Evolutionary conservation across 53 echinoderm and acorn worm species (phyloP), one percentile per base, ranked within the genome.

Genomic region (Henricia sp.): DNA sequence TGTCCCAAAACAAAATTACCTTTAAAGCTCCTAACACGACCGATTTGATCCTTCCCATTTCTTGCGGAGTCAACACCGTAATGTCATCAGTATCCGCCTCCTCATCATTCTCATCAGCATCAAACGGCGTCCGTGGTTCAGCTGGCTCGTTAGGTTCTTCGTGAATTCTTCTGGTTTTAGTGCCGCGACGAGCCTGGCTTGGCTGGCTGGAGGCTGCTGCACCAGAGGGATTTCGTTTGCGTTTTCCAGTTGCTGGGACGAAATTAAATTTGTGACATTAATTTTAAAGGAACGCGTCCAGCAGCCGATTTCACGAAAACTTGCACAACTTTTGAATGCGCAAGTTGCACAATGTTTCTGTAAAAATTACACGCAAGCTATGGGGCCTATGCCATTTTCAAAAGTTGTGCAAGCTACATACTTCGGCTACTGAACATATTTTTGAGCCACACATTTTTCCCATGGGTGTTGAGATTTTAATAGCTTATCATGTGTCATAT

Each of bases 1-100:
- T 67, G 20, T 1, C 8, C 24, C 14, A 26, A 13, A 67, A 6
- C 48, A 17, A n/a, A 52, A 54, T 34, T 51, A 91, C 94, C 96
- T 73, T 92, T 26, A 94, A 63, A 14, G 85, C 57, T 21, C 74
- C 77, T 43, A 88, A 36, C 39, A 94, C 52, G 17, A 76, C 78
- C 28, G 40, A 52, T 38, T 86, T 63, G 44, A 96, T 89, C 20
- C 73, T 84, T 16, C 53, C 63, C 30, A 85, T 72, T 65, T 96
- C 96, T 17, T 86, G 87, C 5, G 96, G 68, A 17, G 91, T 91
- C 72, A 96, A 64, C 50, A 67, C 66, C 24, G 62, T 74, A 12
- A 86, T 65, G 26, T 83, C 88, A 4, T 84, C 89, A 35, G 74
- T 73, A 12, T 94, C 94, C 30, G 39, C 84, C 0, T 85, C 91